Evolutionary conservation across 2,797 vertebrate species (phyloP).

Genomic region (Sphenopsis melanotis): DNA sequence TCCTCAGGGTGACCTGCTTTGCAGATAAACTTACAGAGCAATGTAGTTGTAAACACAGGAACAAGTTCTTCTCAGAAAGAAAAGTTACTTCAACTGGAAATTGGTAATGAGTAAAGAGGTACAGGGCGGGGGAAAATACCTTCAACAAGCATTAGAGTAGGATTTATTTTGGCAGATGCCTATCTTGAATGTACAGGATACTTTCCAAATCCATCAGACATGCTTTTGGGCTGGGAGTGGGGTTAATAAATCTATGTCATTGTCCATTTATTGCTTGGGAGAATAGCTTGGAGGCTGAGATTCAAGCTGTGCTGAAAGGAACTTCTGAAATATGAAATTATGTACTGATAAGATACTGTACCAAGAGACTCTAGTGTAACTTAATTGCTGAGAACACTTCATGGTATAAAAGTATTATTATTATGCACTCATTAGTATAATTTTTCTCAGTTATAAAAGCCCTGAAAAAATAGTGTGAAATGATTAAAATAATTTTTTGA

Average conservation of each 20-base stretch:
- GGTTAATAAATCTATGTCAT: background rate
- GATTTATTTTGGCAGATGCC: background rate
- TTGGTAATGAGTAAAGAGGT: background rate
- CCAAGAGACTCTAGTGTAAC: background rate
- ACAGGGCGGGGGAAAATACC: background rate
- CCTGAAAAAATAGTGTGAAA: background rate
- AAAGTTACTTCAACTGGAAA: background rate
- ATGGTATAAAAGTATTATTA: background rate
- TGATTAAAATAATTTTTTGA: background rate
- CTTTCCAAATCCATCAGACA: slow-evolving; percentile 1
- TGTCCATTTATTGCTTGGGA: background rate
- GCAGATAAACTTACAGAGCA: background rate
- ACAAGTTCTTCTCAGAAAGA: background rate
- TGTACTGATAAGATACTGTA: background rate
- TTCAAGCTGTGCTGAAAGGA: background rate
- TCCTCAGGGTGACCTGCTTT: background rate
- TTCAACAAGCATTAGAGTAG: background rate
- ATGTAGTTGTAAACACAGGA: background rate
- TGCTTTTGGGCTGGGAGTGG: background rate
- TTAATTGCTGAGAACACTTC: background rate
- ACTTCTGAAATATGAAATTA: background rate
- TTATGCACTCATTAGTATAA: accelerated
- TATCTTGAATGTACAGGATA: background rate
- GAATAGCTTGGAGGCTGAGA: background rate
- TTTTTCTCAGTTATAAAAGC: background rate